These are phyloP conservation scores for Myotis myotis DNA, from an alignment of 2,797 vertebrate genomes.

Conservation along the genomic window DNA sequence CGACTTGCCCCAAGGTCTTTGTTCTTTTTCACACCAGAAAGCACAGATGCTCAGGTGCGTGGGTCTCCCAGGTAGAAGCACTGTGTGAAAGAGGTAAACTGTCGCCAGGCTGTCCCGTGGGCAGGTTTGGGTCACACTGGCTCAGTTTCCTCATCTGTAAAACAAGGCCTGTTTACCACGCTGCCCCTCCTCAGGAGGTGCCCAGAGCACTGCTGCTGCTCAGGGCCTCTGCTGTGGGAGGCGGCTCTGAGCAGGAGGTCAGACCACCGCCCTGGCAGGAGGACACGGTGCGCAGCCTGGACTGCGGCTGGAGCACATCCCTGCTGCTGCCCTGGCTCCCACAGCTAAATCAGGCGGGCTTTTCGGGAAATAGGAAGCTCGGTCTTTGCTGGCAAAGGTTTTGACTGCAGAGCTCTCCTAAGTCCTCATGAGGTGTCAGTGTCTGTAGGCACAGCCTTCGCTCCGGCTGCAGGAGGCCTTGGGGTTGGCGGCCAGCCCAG, in stretches of 20 bases:
- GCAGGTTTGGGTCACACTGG: neutral
- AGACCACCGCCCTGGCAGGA: neutral
- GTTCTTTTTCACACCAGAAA: neutral
- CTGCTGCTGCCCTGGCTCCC: neutral
- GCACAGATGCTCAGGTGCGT: neutral
- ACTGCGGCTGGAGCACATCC: neutral
- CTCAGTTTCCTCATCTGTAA: conserved; percentile 66
- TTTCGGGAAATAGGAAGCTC: neutral
- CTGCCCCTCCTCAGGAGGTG: neutral
- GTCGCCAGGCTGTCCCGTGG: neutral
- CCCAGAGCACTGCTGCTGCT: neutral
- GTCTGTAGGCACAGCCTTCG: too few relatives aligned
- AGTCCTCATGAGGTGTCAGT: rapidly evolving
- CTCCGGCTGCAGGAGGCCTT: neutral
- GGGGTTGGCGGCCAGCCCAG: rapidly evolving
- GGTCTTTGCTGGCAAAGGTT: neutral
- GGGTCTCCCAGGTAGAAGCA: rapidly evolving
- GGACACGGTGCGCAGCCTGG: neutral
- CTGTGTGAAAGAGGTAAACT: neutral
- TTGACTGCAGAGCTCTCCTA: neutral
- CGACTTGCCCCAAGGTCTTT: neutral
- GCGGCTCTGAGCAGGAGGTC: rapidly evolving
- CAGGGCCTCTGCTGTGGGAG: neutral
- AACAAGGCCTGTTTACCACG: neutral
- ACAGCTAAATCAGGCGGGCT: neutral